Base-by-base conservation (phyloP, 2,888 invertebrate species). In the Dynastes hyllus region DNA sequence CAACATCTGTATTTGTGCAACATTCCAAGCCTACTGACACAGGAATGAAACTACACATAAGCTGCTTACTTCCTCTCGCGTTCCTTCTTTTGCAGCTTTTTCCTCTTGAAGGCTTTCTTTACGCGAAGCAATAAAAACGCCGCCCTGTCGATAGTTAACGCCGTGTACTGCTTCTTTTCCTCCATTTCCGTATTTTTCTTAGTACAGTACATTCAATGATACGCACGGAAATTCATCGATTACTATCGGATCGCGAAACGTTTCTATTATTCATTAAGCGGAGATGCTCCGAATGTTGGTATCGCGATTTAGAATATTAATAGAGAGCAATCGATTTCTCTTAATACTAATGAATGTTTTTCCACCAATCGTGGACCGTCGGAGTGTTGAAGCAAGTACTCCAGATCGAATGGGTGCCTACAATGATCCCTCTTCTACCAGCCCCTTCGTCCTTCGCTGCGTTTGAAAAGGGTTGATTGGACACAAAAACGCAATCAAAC, bases 21-120 rank as follows among this genome's bases (percentile, higher is more conserved):
- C 50, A 61, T 73, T 58, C 22, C 9, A 73, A 73, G 16, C 53
- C 32, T 40, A 40, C 37, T 27, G 32, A 71, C 53, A 73, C 45
- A 61, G 13, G 11, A 73, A 61, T 69, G 40, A 45, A 73, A 61
- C n/a, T 61, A 61, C 37, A 61, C 61, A 61, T 40, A 81, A 83
- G 82, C 78, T 83, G 92, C 94, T 94, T 88, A 96, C 96, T 93
- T 94, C 91, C 94, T 95, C 81, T 96, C 96, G 85, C 96, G 95
- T 81, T 96, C 96, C 87, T 96, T 96, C 84, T 95, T 91, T 88
- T 95, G 95, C 87, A 96, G 93, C 83, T 96, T 93, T 90, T 96
- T 96, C 91, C 95, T 96, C 90, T 95, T 96, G 90, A 97, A 97
- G 58, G 96, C 97, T 86, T 95, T 93, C 87, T 96, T 96, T 79